Evolutionary conservation across 1,140 invertebrate genomes (phyloP), one percentile per base, ranked within the genome.

Genomic region (Grapholita molesta): DNA sequence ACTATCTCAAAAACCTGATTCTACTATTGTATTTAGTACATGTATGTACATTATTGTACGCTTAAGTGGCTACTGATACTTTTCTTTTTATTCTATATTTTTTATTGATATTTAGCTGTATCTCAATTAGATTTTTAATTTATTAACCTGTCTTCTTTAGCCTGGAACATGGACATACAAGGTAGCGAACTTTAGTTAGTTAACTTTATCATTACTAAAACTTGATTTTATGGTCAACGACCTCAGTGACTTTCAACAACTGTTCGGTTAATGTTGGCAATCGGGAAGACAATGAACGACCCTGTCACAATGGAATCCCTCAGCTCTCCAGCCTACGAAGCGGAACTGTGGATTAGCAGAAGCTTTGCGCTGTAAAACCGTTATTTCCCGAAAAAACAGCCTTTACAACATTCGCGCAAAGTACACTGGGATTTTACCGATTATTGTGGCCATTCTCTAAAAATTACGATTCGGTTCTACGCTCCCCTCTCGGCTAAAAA

Each of bases 401-500:
- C 73, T 72, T 70, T 73, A 68, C 52, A 80, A 66, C 80, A 84
- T 79, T 84, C 81, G 80, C 79, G 78, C 77, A 84, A 84, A 79
- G 67, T 77, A 76, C 80, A 80, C 68, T 74, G 48, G 70, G 74
- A 42, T 78, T 84, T 92, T 91, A 92, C 91, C 88, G 86, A 83
- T 84, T 73, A 69, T 82, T 78, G 82, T 85, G 82, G 79, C 83
- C 71, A 15, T 83, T 83, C 42, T 88, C 80, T 89, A 89, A 71
- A 83, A 83, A 86, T 81, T 90, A 92, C 82, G 73, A 84, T 80
- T 85, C 73, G 70, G 78, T 79, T 84, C 84, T 92, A 92, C 73
- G 89, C 84, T 89, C 88, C 90, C 90, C 92, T 91, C 85, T 83
- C 90, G 76, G 88, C 91, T 92, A 92, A 90, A 88, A 92, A 90